These are phyloP conservation scores for Enteromius thamalakanensis DNA, from an alignment of 2,797 vertebrate species.

Conservation along the genomic window DNA sequence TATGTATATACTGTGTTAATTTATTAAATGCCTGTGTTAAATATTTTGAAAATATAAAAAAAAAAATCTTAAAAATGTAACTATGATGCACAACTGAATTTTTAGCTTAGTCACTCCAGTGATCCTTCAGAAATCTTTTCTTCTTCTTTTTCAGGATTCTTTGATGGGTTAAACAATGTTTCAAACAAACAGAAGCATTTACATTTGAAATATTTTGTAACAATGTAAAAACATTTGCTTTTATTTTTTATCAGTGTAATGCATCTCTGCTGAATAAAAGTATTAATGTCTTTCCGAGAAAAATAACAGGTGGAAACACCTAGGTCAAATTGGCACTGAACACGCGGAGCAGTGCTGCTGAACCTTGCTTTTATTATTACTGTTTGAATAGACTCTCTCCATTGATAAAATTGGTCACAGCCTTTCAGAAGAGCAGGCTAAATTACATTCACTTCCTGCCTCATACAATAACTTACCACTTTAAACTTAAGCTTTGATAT, in stretches of 20 bases:
- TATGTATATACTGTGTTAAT: no score
- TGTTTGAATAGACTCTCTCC: constrained; percentile 3
- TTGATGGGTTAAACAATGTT: neutral
- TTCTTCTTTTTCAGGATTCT: neutral
- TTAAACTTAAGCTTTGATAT: neutral
- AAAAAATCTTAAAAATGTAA: no score
- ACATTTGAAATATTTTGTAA: neutral
- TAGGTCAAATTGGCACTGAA: neutral
- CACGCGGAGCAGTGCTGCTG: neutral
- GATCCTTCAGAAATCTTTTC: neutral
- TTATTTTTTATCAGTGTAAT: neutral
- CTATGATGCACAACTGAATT: neutral
- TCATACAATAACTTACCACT: neutral
- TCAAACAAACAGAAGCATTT: neutral
- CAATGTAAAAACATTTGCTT: neutral
- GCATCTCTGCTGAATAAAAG: neutral
- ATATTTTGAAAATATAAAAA: no score
- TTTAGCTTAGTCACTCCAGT: neutral
- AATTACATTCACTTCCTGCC: constrained; percentile 4
- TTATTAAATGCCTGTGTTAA: no score
- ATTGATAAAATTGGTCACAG: neutral
- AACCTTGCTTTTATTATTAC: constrained; percentile 11
- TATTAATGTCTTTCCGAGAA: neutral
- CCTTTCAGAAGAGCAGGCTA: neutral
- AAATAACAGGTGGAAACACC: neutral